Percentiles rank a stretch among this genome's conserved stretches.
These are phyloP conservation scores for Eulimnadia texana DNA, from an alignment of 1,140 invertebrate genomes.

Conservation along the genomic window DNA sequence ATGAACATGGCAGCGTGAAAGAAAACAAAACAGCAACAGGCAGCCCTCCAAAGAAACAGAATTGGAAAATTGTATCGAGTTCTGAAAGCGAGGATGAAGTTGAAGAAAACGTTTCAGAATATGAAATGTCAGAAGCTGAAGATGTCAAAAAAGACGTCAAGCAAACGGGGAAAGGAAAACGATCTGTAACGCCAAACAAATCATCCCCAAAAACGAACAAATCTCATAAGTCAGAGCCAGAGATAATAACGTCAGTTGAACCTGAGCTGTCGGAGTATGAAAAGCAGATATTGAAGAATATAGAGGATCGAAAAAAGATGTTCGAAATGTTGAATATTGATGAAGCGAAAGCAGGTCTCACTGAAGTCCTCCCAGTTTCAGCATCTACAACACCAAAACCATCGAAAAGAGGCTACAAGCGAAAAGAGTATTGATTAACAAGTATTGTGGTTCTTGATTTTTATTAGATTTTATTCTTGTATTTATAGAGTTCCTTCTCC, in stretches of 20 bases:
- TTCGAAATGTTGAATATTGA: not conserved
- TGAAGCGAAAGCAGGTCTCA: not conserved
- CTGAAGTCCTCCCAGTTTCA: not conserved
- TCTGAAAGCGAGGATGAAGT: not conserved
- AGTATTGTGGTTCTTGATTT: not conserved
- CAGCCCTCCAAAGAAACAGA: not conserved
- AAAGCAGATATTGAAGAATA: not conserved
- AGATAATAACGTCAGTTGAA: too few species aligned
- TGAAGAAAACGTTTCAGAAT: not conserved
- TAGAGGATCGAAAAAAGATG: conserved; percentile 6
- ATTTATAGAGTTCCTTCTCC: not conserved
- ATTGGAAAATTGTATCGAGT: not conserved
- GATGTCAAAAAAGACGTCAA: not conserved
- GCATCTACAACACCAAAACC: not conserved
- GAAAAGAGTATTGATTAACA: not conserved
- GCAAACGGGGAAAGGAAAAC: not conserved
- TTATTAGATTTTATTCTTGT: not conserved
- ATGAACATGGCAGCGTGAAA: not conserved
- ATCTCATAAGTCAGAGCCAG: too few species aligned
- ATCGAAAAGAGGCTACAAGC: not conserved
- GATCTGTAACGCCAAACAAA: not conserved
- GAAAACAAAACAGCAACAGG: not conserved
- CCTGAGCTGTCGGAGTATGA: conserved; percentile 2
- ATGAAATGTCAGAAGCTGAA: not conserved
- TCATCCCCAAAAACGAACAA: not conserved